These are phyloP conservation scores for Drosophila greeni DNA, from an alignment of 2,888 invertebrate genomes.

Conservation along the genomic window DNA sequence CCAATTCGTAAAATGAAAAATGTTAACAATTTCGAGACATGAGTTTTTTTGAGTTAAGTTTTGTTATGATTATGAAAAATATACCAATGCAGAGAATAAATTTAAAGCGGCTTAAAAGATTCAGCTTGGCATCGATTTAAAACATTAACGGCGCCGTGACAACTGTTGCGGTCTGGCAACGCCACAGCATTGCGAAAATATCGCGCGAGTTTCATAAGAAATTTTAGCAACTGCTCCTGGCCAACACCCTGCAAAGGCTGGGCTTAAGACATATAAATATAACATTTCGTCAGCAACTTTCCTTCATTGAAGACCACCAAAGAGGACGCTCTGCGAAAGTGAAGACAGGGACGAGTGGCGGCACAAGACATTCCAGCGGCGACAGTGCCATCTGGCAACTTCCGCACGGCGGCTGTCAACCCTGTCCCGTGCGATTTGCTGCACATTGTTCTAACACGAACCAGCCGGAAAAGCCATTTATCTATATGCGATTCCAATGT, in stretches of 20 bases:
- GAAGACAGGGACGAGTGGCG: background rate
- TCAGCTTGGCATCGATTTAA: background rate
- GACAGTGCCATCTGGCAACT: slow-evolving; percentile 28
- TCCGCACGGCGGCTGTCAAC: slow-evolving; percentile 36
- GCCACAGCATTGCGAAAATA: slow-evolving; percentile 25
- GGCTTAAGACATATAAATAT: no score
- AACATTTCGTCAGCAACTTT: fast-evolving
- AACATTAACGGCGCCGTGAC: background rate
- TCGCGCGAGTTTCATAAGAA: slow-evolving; percentile 34
- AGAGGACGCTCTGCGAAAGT: background rate
- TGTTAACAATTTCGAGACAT: fast-evolving
- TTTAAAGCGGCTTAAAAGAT: background rate
- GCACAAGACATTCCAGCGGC: background rate
- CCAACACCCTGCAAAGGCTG: background rate
- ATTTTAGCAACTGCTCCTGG: background rate
- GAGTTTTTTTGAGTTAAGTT: background rate
- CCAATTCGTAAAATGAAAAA: background rate
- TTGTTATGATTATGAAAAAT: fast-evolving
- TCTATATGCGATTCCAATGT: slow-evolving; percentile 32
- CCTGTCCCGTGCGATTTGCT: slow-evolving; percentile 42
- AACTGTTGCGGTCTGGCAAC: slow-evolving; percentile 12
- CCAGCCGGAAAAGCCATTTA: slow-evolving; percentile 45
- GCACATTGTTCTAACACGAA: slow-evolving; percentile 44
- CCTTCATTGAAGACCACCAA: background rate
- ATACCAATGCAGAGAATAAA: background rate